Percentiles rank a stretch among this genome's conserved stretches.
phyloP scores from a whole-genome alignment of 1,140 invertebrate genomes.

The Drosophila bocqueti region DNA sequence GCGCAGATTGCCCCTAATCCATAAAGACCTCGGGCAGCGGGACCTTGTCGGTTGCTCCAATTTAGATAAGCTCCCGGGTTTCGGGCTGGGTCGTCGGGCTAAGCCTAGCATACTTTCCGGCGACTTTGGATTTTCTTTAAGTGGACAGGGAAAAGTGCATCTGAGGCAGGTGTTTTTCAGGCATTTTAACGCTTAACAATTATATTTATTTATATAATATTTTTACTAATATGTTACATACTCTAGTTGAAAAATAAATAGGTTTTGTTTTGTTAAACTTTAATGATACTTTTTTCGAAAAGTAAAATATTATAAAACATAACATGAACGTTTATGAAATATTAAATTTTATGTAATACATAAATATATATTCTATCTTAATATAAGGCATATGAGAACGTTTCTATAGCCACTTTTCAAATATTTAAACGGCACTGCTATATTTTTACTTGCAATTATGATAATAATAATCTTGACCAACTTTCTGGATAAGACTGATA shows the following conservation, averaged over 20 bases:
- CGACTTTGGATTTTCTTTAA: not conserved
- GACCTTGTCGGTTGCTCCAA: conserved; percentile 44
- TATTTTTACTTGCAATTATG: not conserved
- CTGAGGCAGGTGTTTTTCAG: not conserved
- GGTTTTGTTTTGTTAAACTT: no score
- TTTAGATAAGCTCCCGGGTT: conserved; percentile 60
- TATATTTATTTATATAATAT: no score
- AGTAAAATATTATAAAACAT: no score
- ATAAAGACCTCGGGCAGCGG: conserved; percentile 17
- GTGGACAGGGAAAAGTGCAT: not conserved
- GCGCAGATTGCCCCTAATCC: conserved; percentile 42
- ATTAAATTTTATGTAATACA: not conserved
- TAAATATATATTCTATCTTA: not conserved
- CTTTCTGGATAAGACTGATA: conserved; percentile 13
- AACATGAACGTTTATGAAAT: not conserved
- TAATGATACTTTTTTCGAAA: no score
- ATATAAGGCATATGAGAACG: not conserved
- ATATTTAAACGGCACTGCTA: not conserved
- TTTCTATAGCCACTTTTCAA: not conserved
- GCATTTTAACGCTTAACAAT: no score
- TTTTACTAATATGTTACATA: no score
- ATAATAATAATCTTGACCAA: conserved; percentile 16
- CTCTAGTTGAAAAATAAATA: no score
- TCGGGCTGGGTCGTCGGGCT: not conserved
- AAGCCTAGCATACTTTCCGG: conserved; percentile 58